Percentiles rank a stretch among this genome's conserved stretches.
These are phyloP conservation scores for Prolemur simus DNA, from an alignment of 2,113 vertebrate genomes.

Conservation along the genomic window DNA sequence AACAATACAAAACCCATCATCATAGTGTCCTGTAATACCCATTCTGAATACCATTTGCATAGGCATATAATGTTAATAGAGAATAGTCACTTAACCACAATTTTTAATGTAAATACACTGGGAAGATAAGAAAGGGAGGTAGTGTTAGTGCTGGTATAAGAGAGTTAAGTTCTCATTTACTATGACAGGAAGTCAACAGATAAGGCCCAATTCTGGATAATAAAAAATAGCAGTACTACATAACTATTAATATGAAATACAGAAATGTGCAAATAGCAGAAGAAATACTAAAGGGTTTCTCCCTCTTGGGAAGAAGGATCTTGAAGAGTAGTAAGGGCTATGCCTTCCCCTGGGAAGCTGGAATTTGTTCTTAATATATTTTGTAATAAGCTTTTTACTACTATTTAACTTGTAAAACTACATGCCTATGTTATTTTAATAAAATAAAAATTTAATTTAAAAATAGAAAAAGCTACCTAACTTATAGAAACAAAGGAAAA, in stretches of 20 bases:
- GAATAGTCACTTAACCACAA: background rate
- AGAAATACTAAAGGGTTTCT: background rate
- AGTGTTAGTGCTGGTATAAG: background rate
- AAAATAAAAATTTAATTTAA: background rate
- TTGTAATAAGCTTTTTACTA: background rate
- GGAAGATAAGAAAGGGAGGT: background rate
- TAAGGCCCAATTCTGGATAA: background rate
- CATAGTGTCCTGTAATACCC: background rate
- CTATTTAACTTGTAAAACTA: background rate
- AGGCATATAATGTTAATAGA: background rate
- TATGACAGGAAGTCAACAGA: background rate
- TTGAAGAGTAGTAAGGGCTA: background rate
- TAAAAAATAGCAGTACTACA: background rate
- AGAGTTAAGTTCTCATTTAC: background rate
- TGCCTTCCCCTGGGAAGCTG: background rate
- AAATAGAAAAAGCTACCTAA: background rate
- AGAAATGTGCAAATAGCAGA: background rate
- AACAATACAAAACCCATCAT: no score
- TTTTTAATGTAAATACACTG: background rate
- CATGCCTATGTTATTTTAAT: background rate
- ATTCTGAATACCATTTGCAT: background rate
- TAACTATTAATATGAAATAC: background rate
- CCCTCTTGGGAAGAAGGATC: background rate
- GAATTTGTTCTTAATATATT: background rate
- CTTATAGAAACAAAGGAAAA: no score